Evolutionary conservation across 2,888 invertebrate species (phyloP).

Genomic region (Drosophila prolongata): DNA sequence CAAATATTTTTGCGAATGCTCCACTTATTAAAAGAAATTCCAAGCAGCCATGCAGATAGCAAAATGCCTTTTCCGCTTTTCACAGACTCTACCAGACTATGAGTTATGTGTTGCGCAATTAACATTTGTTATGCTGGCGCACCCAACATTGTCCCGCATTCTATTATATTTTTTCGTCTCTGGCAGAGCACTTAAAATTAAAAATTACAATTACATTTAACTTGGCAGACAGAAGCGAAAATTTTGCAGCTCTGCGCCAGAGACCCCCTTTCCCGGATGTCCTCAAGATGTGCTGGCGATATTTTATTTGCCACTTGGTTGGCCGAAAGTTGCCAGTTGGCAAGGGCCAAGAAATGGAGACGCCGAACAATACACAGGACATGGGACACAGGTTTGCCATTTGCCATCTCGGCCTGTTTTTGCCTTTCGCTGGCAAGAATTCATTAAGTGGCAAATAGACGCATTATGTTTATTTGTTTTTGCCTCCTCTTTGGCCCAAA

Average conservation of each 20-base stretch:
- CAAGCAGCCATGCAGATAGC: slow-evolving; percentile 20
- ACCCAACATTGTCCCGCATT: slow-evolving; percentile 59
- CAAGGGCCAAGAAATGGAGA: slow-evolving; percentile 50
- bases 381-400: slow-evolving; percentile 71
- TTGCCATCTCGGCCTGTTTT: slow-evolving; percentile 34
- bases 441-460: slow-evolving; percentile 75
- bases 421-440: slow-evolving; percentile 36
- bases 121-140: slow-evolving; percentile 77
- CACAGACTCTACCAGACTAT: slow-evolving; percentile 33
- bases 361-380: slow-evolving; percentile 35
- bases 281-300: slow-evolving; percentile 42
- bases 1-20: slow-evolving; percentile 2
- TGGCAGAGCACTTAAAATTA: slow-evolving; percentile 78
- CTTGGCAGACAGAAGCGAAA: slow-evolving; percentile 59
- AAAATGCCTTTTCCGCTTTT: slow-evolving; percentile 8
- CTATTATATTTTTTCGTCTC: slow-evolving; percentile 18
- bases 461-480: slow-evolving; percentile 63
- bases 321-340: slow-evolving; percentile 51
- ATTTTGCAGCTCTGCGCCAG: slow-evolving; percentile 59
- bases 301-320: slow-evolving; percentile 68
- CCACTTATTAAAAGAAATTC: slow-evolving; percentile 10
- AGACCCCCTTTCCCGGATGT: slow-evolving; percentile 5
- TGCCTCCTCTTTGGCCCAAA: slow-evolving; percentile 9
- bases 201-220: slow-evolving; percentile 78
- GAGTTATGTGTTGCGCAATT: slow-evolving; percentile 78